phyloP scores from a whole-genome alignment of 2,797 vertebrate genomes.

The Parauchenoglanis punctatus region DNA sequence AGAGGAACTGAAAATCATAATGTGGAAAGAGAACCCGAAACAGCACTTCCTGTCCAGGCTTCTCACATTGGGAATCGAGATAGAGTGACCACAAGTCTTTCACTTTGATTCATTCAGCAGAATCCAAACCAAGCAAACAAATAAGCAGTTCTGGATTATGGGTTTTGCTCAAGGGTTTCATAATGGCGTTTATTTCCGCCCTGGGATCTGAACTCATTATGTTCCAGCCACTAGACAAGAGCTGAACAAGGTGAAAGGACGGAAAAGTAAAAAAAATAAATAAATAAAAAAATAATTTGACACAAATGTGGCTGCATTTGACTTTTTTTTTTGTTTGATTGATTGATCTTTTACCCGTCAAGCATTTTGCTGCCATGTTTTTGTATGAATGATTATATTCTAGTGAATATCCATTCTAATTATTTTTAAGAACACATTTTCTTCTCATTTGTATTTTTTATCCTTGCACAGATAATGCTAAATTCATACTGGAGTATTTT shows the following conservation, averaged over 20 bases:
- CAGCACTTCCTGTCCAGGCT: not conserved
- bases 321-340: not conserved
- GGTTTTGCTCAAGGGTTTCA: not conserved
- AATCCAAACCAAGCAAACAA: not conserved
- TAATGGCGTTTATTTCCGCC: not conserved
- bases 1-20: not conserved
- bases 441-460: not conserved
- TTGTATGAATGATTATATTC: not conserved
- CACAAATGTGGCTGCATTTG: not conserved
- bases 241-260: not conserved
- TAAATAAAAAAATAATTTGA: not conserved
- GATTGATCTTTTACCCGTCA: not conserved
- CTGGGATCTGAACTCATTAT: not conserved
- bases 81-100: not conserved
- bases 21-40: not conserved
- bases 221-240: not conserved
- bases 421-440: not conserved
- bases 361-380: not conserved
- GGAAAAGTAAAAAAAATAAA: not conserved
- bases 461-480: not conserved
- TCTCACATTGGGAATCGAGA: not conserved
- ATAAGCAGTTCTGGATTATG: not conserved
- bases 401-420: not conserved
- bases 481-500: too few species aligned
- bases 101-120: not conserved